A percentile compares a stretch with the other conserved stretches of the same genome.
phyloP scores from a whole-genome alignment of 2,888 invertebrate genomes.

The Agriotes lineatus region DNA sequence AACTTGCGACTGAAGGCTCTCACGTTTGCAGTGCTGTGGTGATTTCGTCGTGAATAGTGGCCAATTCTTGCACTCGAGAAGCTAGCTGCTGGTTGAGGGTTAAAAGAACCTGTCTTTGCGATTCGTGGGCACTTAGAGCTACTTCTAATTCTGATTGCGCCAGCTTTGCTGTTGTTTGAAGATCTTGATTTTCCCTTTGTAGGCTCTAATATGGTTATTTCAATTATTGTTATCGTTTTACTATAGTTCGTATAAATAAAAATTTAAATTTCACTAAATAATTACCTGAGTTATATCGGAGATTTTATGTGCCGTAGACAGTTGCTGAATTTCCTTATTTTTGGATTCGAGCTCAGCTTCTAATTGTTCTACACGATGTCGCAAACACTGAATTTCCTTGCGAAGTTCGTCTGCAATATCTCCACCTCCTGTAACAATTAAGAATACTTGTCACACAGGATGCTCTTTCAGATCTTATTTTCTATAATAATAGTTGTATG shows the following conservation, averaged over 20 bases:
- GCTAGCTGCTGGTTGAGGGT: constrained; percentile 88
- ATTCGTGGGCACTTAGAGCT: constrained; percentile 83
- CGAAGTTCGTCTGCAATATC: constrained; percentile 83
- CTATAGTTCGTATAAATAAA: constrained; percentile 12
- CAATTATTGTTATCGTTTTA: too few species aligned
- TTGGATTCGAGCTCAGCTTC: constrained; percentile 86
- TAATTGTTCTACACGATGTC: constrained; percentile 85
- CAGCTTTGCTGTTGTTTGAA: constrained; percentile 77
- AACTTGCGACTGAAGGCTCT: constrained; percentile 26
- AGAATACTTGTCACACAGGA: too few species aligned
- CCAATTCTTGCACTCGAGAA: constrained; percentile 82
- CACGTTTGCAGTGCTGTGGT: constrained; percentile 81
- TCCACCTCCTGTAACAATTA: constrained; percentile 68
- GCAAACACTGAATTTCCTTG: constrained; percentile 78
- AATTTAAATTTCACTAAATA: constrained; percentile 49
- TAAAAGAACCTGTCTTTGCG: constrained; percentile 83
- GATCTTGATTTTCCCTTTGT: constrained; percentile 75
- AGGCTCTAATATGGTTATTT: constrained; percentile 69
- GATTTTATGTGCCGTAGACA: constrained; percentile 65
- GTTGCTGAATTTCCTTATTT: constrained; percentile 82
- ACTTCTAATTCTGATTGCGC: constrained; percentile 86
- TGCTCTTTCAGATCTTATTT: too few species aligned
- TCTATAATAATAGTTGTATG: too few species aligned
- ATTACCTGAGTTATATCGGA: constrained; percentile 57
- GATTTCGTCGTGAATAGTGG: constrained; percentile 86